Base-by-base conservation (phyloP, 2,797 vertebrate genomes). In the Etheostoma perlongum region DNA sequence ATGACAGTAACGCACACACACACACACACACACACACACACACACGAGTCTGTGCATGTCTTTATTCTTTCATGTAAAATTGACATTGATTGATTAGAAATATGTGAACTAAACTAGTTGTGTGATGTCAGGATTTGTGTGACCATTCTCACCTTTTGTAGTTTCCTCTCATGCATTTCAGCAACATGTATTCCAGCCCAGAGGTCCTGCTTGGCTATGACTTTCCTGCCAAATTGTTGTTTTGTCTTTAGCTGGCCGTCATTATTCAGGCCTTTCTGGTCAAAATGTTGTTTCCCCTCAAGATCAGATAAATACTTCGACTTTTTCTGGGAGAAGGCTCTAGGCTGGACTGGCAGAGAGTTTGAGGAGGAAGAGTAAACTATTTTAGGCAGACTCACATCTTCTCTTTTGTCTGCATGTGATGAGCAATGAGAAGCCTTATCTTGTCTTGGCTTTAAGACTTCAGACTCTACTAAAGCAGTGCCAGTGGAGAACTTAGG, bases 61-160 rank as follows among this genome's bases (percentile, higher is more conserved):
- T 76, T 84, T 60, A 65, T 72, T 69, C 51, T 44, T 71, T 49
- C 42, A 48, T 47, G 30, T 44, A 49, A 78, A 74, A 62, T 23
- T 0, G 3, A 67, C n/a, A 65, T 15, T n/a, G n/a, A n/a, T n/a
- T n/a, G n/a, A 11, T 27, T 33, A 42, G 16, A 59, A 33, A 52
- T 40, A 40, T 40, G 36, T 40, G 10, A 40, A 40, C 36, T 40
- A 40, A 63, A 27, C 11, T 15, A 18, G 12, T 60, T 71, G 25
- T 2, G 5, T 23, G 52, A 57, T 67, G 51, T 62, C 12, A 67
- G 48, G 19, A 25, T 72, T 49, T 72, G 52, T 23, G 42, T 47
- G 33, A 70, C 27, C 25, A 25, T 47, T 61, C 59, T 90, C 74
- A 95, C 93, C 94, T 93, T 84, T 57, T 81, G 44, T 64, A 96